phyloP scores from a whole-genome alignment of 2,888 invertebrate genomes.

The Papilio demoleus region DNA sequence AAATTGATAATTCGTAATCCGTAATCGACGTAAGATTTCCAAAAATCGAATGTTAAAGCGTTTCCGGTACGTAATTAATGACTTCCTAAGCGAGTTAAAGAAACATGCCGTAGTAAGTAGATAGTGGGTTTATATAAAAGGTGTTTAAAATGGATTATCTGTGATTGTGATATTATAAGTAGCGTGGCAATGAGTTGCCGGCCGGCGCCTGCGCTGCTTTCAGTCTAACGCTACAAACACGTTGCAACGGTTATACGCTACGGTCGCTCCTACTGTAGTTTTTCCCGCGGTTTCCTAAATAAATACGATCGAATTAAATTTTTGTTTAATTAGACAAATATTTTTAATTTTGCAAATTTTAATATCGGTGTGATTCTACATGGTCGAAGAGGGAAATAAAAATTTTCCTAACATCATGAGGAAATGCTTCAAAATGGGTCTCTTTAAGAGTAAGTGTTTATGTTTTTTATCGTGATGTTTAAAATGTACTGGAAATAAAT shows the following conservation, averaged over 20 bases:
- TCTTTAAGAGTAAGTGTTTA: conserved; percentile 75
- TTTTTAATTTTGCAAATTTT: neutral
- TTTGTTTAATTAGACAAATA: neutral
- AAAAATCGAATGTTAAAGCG: neutral
- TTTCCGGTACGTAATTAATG: conserved; percentile 5
- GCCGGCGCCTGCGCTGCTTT: conserved; percentile 54
- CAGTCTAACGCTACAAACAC: conserved; percentile 67
- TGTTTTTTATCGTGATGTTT: neutral
- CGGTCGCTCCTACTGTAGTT: conserved; percentile 52
- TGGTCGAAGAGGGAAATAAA: conserved; percentile 66
- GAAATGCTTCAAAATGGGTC: conserved; percentile 80
- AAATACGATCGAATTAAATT: conserved; percentile 8
- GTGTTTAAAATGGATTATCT: conserved; percentile 43
- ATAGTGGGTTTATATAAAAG: conserved; percentile 40
- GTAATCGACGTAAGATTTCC: neutral
- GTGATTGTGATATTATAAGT: conserved; percentile 52
- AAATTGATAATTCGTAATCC: neutral
- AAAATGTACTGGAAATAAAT: no score
- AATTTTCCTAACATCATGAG: conserved; percentile 71
- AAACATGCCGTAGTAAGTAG: conserved; percentile 18
- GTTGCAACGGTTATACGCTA: conserved; percentile 67
- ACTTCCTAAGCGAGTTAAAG: neutral
- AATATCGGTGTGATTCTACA: conserved; percentile 45
- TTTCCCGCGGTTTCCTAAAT: conserved; percentile 29
- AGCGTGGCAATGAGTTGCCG: conserved; percentile 70